phyloP scores from a whole-genome alignment of 2,888 invertebrate species.

The Sthenelais limicola region DNA sequence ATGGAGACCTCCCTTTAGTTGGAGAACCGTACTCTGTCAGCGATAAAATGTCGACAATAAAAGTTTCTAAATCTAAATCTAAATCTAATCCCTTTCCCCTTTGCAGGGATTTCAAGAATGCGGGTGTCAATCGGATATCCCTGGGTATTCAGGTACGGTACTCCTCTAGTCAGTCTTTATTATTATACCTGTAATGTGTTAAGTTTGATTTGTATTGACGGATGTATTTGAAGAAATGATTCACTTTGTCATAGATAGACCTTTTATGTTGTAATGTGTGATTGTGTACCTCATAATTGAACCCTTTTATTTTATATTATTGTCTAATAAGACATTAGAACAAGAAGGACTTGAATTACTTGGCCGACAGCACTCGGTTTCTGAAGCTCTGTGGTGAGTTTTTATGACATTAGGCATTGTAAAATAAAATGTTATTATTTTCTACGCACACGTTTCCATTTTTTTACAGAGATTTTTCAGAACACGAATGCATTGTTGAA shows the following conservation, averaged over 20 bases:
- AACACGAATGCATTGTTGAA: neutral
- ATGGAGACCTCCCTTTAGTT: no score
- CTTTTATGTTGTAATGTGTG: no score
- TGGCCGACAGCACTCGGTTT: conserved; percentile 62
- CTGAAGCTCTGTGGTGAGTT: conserved; percentile 58
- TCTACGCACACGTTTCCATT: no score
- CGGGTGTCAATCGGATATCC: conserved; percentile 65
- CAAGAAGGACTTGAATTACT: conserved; percentile 46
- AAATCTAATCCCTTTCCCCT: no score
- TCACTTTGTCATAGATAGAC: neutral
- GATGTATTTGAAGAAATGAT: conserved; percentile 17
- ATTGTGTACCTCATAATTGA: neutral
- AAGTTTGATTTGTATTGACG: conserved; percentile 30
- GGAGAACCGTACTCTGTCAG: no score
- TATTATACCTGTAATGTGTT: neutral
- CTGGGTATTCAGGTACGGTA: conserved; percentile 62
- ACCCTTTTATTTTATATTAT: neutral
- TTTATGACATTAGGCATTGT: neutral
- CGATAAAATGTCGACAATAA: no score
- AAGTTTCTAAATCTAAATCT: no score
- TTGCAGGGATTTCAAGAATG: conserved; percentile 59
- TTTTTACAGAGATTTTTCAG: conserved; percentile 6
- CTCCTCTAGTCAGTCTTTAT: neutral
- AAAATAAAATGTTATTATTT: no score
- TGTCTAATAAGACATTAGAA: neutral